Percentiles rank a stretch among this genome's conserved stretches.
phyloP scores from a whole-genome alignment of 1,140 invertebrate species.

The Eriocheir sinensis region DNA sequence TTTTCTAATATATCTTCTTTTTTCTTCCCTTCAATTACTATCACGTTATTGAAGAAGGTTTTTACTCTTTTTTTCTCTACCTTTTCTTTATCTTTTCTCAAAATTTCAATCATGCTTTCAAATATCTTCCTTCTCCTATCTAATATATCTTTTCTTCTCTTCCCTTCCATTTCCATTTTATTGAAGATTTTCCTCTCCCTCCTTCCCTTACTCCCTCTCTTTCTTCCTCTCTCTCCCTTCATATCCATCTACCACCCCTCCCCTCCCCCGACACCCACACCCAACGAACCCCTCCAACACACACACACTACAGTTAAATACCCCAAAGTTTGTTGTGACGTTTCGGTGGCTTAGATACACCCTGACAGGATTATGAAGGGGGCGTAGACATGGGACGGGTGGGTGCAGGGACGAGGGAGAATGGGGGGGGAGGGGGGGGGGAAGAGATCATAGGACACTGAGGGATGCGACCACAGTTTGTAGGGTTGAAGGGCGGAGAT shows the following conservation, averaged over 20 bases:
- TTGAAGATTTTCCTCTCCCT: neutral
- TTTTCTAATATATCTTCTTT: neutral
- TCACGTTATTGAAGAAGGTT: too few species aligned
- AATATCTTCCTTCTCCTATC: neutral
- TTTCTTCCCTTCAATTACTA: neutral
- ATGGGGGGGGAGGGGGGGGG: neutral
- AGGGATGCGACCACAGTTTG: neutral
- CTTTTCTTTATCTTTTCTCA: too few species aligned
- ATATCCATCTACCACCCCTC: neutral
- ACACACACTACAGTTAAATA: neutral
- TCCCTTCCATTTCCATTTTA: neutral
- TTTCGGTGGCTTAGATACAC: neutral
- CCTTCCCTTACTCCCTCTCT: neutral
- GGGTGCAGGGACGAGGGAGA: too few species aligned
- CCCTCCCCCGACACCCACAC: neutral
- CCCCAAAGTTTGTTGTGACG: neutral
- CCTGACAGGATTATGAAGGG: neutral
- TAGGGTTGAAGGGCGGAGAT: neutral
- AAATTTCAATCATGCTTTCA: neutral
- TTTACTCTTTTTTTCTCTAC: slow-evolving; percentile 3
- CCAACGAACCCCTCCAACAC: neutral
- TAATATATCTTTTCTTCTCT: neutral
- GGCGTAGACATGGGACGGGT: too few species aligned
- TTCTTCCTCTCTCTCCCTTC: neutral
- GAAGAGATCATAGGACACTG: too few species aligned